A percentile compares a stretch with the other conserved stretches of the same genome.
phyloP scores from a whole-genome alignment of 1,140 invertebrate genomes.

The Heterodera schachtii region DNA sequence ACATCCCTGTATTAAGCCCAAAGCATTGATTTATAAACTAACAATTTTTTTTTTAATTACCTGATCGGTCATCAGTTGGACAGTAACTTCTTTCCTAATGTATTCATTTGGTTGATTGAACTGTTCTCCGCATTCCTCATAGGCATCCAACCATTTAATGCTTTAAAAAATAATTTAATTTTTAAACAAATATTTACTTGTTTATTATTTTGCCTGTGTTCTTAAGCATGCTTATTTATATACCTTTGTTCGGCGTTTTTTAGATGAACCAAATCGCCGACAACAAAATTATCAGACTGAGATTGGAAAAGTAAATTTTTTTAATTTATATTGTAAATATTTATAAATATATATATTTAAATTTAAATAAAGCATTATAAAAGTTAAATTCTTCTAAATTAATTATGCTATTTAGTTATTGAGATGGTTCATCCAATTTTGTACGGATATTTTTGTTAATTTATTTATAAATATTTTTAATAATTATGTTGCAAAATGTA shows the following conservation, averaged over 20 bases:
- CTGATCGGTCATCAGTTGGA: background rate
- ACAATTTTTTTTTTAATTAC: too few relatives aligned
- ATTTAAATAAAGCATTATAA: too few relatives aligned
- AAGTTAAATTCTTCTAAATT: too few relatives aligned
- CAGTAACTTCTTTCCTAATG: conserved; percentile 16
- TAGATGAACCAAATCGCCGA: background rate
- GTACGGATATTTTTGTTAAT: too few relatives aligned
- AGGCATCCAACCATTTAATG: conserved; percentile 18
- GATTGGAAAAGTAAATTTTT: background rate
- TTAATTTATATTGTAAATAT: background rate
- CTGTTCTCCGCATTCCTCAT: conserved; percentile 24
- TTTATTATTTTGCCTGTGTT: background rate
- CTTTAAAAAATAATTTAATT: conserved; percentile 1
- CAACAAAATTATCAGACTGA: background rate
- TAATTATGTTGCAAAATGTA: too few relatives aligned
- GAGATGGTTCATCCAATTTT: too few relatives aligned
- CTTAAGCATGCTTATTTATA: too few relatives aligned
- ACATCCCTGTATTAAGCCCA: too few relatives aligned
- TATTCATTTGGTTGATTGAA: conserved; percentile 20
- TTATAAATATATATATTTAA: background rate
- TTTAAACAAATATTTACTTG: background rate
- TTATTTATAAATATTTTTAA: too few relatives aligned
- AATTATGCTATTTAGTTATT: too few relatives aligned
- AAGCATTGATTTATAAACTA: too few relatives aligned
- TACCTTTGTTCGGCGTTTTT: background rate